Percentiles rank a stretch among this genome's conserved stretches.
Evolutionary conservation across 2,888 invertebrate genomes (phyloP).

Genomic region (Brenthis daphne): DNA sequence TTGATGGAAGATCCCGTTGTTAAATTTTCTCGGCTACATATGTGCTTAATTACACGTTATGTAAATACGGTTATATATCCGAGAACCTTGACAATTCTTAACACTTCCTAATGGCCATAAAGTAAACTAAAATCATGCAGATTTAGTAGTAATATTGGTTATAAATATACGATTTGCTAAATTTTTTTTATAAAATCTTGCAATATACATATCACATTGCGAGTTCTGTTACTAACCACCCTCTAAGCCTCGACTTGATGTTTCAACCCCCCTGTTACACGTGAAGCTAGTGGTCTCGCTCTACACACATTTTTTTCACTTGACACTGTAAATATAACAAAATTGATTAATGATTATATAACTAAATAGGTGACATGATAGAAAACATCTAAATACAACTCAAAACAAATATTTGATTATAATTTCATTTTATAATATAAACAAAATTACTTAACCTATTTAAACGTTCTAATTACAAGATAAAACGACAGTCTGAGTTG

Average conservation of each 20-base stretch:
- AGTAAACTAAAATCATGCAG: not conserved
- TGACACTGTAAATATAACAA: not conserved
- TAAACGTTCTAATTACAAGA: conserved; percentile 27
- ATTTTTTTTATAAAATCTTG: not conserved
- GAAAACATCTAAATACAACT: not conserved
- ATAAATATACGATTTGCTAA: too few species aligned
- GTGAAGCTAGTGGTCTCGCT: conserved; percentile 41
- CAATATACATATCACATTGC: not conserved
- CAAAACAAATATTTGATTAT: conserved; percentile 7
- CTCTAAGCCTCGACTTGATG: conserved; percentile 28
- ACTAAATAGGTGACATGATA: too few species aligned
- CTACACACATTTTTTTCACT: conserved; percentile 34
- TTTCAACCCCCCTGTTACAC: conserved; percentile 45
- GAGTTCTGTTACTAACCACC: conserved; percentile 29
- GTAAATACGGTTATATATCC: not conserved
- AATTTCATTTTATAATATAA: conserved; percentile 2
- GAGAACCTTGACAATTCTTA: not conserved
- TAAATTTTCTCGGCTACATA: conserved; percentile 44
- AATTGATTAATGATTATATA: too few species aligned
- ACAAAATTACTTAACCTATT: conserved; percentile 20
- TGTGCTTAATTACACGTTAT: conserved; percentile 6
- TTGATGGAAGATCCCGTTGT: conserved; percentile 55
- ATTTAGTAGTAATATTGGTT: not conserved
- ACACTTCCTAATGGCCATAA: not conserved
- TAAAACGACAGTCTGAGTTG: conserved; percentile 29